Conservation (phyloP, 2,113 vertebrate genomes). For the Nanger granti region DNA sequence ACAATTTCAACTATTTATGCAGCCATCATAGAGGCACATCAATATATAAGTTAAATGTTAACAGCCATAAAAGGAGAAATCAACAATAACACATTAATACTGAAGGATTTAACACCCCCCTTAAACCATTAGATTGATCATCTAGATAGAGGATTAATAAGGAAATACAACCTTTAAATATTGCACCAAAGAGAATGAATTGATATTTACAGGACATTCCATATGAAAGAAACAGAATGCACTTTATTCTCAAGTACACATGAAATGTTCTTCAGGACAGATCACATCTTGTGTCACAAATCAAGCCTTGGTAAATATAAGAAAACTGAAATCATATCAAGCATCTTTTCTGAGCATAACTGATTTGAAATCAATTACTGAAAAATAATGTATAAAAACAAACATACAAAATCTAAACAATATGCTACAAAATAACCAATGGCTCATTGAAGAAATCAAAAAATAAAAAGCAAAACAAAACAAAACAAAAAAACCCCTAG, state of each 20-base stretch:
- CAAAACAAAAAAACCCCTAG: no score
- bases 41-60: not conserved
- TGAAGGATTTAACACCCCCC: not conserved
- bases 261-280: not conserved
- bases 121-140: not conserved
- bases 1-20: not conserved
- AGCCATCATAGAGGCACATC: not conserved
- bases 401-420: not conserved
- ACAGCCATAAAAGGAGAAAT: not conserved
- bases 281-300: not conserved
- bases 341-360: not conserved
- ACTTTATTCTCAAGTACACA: not conserved
- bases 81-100: not conserved
- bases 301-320: not conserved
- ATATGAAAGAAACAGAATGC: not conserved
- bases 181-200: not conserved
- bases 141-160: not conserved
- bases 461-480: not conserved
- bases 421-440: not conserved
- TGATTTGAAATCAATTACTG: not conserved
- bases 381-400: not conserved
- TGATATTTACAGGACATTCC: not conserved
- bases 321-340: not conserved
- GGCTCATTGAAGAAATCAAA: not conserved
- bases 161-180: not conserved